Evolutionary conservation across 2,797 vertebrate genomes (phyloP), one percentile per base, ranked within the genome.

Genomic region (Enteromius argenteus): DNA sequence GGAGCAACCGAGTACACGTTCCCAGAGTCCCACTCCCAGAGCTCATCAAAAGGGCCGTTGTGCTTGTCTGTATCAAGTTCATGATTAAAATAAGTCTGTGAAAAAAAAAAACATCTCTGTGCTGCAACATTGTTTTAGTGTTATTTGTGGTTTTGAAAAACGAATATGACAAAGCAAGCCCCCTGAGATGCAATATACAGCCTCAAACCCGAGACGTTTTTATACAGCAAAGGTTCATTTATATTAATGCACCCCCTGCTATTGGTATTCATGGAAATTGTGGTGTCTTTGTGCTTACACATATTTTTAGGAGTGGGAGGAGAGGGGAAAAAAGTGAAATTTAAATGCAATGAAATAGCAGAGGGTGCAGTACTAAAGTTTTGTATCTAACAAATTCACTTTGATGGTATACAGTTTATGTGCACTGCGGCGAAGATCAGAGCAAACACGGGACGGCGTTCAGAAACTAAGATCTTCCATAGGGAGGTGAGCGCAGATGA

Each of bases 261-360:
- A 84, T 84, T 87, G 66, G 74, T 87, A 87, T 83, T 87, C 77
- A 85, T 83, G 60, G 56, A 71, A 51, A 51, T 35, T n/a, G 69
- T 32, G 53, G 56, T 30, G 15, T 73, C 14, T 72, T 79, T 74
- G 53, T 56, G 49, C 60, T 76, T 64, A 42, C 44, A 37, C 30
- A 56, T 51, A 69, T 19, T 80, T 84, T 75, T 64, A 75, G 77
- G 32, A 19, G 49, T 74, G 37, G 15, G 69, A 78, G 77, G 30
- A 19, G 2, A 19, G 2, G 35, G 32, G 42, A 39, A 58, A 82
- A 81, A 74, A 10, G n/a, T 42, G 3, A 56, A 69, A 80, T 72
- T 77, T 62, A 83, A 84, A 83, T 75, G 68, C 62, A 73, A 7
- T 62, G 68, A 69, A 71, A 83, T 46, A 53, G 78, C 58, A 53